phyloP scores from a whole-genome alignment of 2,888 invertebrate species.

The Biston stratarius region DNA sequence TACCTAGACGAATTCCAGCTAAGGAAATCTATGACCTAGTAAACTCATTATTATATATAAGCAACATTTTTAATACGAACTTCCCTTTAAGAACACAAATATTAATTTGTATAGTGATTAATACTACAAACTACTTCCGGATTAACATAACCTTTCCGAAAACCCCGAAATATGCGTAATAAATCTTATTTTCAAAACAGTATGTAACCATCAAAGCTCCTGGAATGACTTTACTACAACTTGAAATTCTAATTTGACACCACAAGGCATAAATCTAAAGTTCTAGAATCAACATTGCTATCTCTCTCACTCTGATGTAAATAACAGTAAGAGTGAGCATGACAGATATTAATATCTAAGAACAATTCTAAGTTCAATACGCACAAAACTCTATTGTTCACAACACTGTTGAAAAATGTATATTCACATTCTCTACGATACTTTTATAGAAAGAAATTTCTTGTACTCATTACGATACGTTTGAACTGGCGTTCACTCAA shows the following conservation, averaged over 20 bases:
- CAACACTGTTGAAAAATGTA: slow-evolving; percentile 5
- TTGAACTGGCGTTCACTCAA: too few relatives aligned
- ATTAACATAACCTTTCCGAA: neutral
- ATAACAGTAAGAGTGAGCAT: neutral
- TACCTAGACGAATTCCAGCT: too few relatives aligned
- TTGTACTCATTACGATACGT: too few relatives aligned
- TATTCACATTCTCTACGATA: neutral
- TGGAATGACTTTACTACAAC: slow-evolving; percentile 3
- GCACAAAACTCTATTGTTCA: slow-evolving; percentile 1
- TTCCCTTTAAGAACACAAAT: too few relatives aligned
- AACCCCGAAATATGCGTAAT: neutral
- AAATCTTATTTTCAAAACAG: neutral
- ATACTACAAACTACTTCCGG: neutral
- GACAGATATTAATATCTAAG: neutral
- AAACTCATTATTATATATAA: neutral
- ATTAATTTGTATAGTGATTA: too few relatives aligned
- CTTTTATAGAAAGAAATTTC: too few relatives aligned
- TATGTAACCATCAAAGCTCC: neutral
- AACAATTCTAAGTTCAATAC: neutral
- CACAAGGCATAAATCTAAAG: neutral
- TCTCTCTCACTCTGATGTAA: neutral
- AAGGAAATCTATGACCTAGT: too few relatives aligned
- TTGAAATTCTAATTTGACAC: neutral
- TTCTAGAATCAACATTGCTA: neutral
- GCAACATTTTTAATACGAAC: neutral